Evolutionary conservation across 2,797 vertebrate species (phyloP).

Genomic region (Spheniscus humboldti): DNA sequence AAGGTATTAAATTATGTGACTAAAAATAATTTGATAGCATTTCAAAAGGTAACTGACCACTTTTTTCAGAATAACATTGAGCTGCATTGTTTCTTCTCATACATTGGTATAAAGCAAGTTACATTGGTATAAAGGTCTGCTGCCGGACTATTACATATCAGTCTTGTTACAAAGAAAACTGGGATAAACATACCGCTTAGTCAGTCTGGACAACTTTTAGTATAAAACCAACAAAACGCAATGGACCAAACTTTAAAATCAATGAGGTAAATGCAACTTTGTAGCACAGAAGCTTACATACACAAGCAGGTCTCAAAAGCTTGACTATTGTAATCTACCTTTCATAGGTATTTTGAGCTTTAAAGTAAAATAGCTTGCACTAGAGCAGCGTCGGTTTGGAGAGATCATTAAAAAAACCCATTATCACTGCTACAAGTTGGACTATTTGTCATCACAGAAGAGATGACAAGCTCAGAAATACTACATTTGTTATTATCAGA

Average conservation of each 20-base stretch:
- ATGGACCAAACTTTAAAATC: background rate
- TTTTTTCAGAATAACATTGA: background rate
- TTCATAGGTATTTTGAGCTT: conserved; percentile 60
- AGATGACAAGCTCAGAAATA: conserved; percentile 88
- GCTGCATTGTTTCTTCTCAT: background rate
- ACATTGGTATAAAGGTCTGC: background rate
- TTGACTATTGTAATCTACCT: conserved; percentile 47
- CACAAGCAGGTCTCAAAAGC: background rate
- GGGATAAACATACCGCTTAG: background rate
- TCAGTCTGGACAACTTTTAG: background rate
- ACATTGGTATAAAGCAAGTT: background rate
- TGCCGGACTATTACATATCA: background rate
- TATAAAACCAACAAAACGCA: background rate
- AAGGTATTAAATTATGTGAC: background rate
- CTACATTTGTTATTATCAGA: conserved; percentile 90
- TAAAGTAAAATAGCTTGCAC: conserved; percentile 68
- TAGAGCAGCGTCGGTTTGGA: conserved; percentile 78
- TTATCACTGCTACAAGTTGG: conserved; percentile 87
- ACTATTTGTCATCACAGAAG: conserved; percentile 93
- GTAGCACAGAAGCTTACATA: background rate
- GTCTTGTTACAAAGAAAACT: background rate
- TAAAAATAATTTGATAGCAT: background rate
- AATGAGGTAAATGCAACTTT: background rate
- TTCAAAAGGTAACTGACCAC: background rate
- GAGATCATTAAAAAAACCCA: conserved; percentile 93